A percentile compares a stretch with the other conserved stretches of the same genome.
Conservation (phyloP, 1,140 invertebrate species). For the Anastrepha obliqua region DNA sequence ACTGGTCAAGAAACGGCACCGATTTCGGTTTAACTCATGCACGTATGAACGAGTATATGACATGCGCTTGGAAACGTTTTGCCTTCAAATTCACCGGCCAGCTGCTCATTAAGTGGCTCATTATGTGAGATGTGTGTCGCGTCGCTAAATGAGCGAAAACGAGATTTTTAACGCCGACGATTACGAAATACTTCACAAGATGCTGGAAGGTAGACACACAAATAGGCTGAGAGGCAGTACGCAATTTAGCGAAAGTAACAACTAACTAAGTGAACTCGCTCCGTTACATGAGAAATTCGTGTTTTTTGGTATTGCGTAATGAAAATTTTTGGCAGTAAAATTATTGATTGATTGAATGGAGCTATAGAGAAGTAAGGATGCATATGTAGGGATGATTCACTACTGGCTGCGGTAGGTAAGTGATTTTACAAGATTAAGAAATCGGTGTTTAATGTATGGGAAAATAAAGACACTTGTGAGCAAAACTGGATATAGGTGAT, state of each 20-base stretch:
- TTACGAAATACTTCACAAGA: background rate
- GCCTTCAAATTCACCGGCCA: background rate
- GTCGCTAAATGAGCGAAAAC: conserved; percentile 28
- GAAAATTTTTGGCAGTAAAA: background rate
- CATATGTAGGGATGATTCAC: background rate
- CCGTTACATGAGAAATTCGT: background rate
- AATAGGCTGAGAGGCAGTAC: background rate
- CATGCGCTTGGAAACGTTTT: background rate
- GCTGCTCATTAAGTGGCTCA: conserved; percentile 12
- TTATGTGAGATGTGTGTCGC: background rate
- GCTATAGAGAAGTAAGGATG: background rate
- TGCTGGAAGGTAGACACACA: background rate
- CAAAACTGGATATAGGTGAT: background rate
- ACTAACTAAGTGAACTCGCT: background rate
- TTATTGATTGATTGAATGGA: conserved; percentile 13
- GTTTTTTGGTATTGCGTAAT: background rate
- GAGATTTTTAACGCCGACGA: background rate
- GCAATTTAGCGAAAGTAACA: background rate
- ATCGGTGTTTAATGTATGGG: no score
- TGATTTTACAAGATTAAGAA: no score
- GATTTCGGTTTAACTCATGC: background rate
- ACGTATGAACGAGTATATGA: no score
- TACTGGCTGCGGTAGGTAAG: background rate
- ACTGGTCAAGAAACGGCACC: conserved; percentile 36
- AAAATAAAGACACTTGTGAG: background rate